Evolutionary conservation across 2,888 invertebrate genomes (phyloP).

Genomic region (Pasiphila rectangulata): DNA sequence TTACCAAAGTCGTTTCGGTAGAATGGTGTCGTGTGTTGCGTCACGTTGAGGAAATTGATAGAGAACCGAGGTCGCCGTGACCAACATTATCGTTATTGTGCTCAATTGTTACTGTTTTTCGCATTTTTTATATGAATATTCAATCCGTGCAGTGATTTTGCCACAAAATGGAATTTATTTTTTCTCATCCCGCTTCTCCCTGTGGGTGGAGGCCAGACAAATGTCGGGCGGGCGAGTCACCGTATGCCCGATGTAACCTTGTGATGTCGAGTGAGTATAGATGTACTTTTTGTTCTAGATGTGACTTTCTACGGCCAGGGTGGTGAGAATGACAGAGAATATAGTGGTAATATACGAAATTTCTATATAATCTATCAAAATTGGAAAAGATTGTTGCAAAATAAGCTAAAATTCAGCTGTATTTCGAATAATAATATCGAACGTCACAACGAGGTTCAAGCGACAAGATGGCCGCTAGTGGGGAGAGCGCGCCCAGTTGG

Average conservation of each 20-base stretch:
- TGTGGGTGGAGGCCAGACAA: slow-evolving; percentile 74
- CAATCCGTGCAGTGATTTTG: slow-evolving; percentile 58
- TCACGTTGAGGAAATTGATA: slow-evolving; percentile 81
- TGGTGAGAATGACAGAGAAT: slow-evolving; percentile 23
- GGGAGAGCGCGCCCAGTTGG: slow-evolving; percentile 80
- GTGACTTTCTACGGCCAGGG: slow-evolving; percentile 31
- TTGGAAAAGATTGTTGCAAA: slow-evolving; percentile 34
- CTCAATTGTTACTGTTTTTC: slow-evolving; percentile 55
- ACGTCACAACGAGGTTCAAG: slow-evolving; percentile 74
- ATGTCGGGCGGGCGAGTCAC: slow-evolving; percentile 72
- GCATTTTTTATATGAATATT: slow-evolving; percentile 46
- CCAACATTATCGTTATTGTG: slow-evolving; percentile 72
- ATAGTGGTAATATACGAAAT: slow-evolving; percentile 15
- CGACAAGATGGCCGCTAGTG: slow-evolving; percentile 79
- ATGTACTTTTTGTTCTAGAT: slow-evolving; percentile 55
- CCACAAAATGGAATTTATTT: slow-evolving; percentile 59
- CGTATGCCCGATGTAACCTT: slow-evolving; percentile 76
- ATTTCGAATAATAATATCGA: slow-evolving; percentile 73
- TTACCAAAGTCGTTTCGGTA: slow-evolving; percentile 81
- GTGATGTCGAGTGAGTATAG: slow-evolving; percentile 69
- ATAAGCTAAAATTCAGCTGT: slow-evolving; percentile 48
- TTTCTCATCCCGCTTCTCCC: slow-evolving; percentile 68
- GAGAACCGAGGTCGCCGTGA: slow-evolving; percentile 78
- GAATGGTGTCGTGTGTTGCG: slow-evolving; percentile 80
- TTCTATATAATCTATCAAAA: slow-evolving; percentile 29